Evolutionary conservation across 2,797 vertebrate genomes (phyloP), one percentile per base, ranked within the genome.

Genomic region (Lophura swinhoii): DNA sequence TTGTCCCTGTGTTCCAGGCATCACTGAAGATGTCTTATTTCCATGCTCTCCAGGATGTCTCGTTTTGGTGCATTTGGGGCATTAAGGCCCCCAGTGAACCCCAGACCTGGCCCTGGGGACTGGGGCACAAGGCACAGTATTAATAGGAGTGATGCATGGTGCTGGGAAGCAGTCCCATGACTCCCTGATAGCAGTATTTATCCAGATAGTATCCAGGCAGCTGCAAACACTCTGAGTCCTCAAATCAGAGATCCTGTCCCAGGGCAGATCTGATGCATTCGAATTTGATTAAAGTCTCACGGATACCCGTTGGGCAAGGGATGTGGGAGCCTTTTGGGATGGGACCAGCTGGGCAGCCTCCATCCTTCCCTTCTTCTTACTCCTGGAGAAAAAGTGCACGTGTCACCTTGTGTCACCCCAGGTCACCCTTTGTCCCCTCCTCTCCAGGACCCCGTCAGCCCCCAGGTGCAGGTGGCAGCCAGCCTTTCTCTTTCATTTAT

Each of bases 121-220:
- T 1, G 5, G 66, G 48, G 24, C 62, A 3, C 68, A 2, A 33
- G 63, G 43, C 0, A 0, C 53, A 55, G 73, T 22, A 6, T 86
- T 71, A 51, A 70, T 58, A 7, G 28, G 89, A 44, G 5, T 14
- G 1, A 2, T 7, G 10, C 11, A 3, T 4, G 1, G 44, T 88
- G 24, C 48, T 16, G 24, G 85, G 90, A 58, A 24, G 10, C 2
- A 17, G 41, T 86, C 91, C 80, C 63, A 0, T 94, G 93, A 90
- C 88, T 2, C 33, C 1, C 76, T 2, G 29, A 67, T 26, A 90
- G 85, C 79, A 4, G 1, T 94, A 72, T 94, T 96, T 96, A 88
- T 90, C 95, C 95, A 56, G 94, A 93, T 88, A 92, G 94, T 94
- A 59, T 92, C 95, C 93, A 91, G 90, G 93, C 91, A 96, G 93